Evolutionary conservation across 2,888 invertebrate species (phyloP).

Genomic region (Drosophila koepferae): DNA sequence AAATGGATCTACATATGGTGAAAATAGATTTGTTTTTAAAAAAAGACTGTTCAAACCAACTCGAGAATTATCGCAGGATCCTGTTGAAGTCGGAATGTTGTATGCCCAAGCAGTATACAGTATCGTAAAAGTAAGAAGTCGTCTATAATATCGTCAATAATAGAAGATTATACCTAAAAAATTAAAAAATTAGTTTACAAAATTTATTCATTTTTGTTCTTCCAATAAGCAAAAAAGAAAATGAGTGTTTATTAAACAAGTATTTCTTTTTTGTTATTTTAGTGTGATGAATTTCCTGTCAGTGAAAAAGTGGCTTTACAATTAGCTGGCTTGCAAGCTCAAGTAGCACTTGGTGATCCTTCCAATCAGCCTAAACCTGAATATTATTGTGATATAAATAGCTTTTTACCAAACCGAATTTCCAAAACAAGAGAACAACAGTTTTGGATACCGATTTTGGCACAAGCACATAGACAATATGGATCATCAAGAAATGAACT

Average conservation of each 20-base stretch:
- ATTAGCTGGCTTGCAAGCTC: constrained; percentile 96
- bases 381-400: constrained; percentile 95
- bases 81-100: constrained; percentile 96
- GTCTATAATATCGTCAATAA: too few species aligned
- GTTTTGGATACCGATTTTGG: constrained; percentile 94
- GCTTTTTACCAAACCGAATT: constrained; percentile 94
- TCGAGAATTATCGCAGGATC: constrained; percentile 96
- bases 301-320: constrained; percentile 97
- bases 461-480: constrained; percentile 95
- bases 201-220: too few species aligned
- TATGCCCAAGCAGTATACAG: constrained; percentile 98
- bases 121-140: constrained; percentile 92
- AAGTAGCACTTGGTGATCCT: constrained; percentile 96
- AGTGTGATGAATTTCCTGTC: constrained; percentile 97
- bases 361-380: constrained; percentile 90
- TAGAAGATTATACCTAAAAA: too few species aligned
- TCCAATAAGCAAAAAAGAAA: too few species aligned
- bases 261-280: constrained; percentile 17
- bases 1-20: constrained; percentile 92
- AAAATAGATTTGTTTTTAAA: constrained; percentile 96
- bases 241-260: too few species aligned
- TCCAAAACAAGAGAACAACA: constrained; percentile 91
- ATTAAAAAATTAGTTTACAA: too few species aligned
- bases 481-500: constrained; percentile 96
- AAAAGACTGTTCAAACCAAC: constrained; percentile 95